Conservation (phyloP, 2,888 invertebrate genomes). For the Acronicta alni region DNA sequence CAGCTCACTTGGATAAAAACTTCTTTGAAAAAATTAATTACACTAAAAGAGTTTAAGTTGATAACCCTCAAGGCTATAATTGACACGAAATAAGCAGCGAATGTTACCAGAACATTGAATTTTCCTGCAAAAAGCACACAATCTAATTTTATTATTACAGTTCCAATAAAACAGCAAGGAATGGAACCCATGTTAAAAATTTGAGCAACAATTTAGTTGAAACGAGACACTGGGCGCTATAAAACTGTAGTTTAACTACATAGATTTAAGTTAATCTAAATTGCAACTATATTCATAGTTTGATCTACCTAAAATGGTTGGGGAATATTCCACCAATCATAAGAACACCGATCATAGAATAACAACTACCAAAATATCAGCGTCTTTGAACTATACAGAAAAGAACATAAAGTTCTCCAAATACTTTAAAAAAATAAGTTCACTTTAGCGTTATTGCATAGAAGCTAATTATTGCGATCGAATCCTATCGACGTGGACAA, state of each 20-base stretch:
- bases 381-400: conserved; percentile 19
- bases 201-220: conserved; percentile 64
- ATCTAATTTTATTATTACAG: conserved; percentile 45
- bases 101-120: conserved; percentile 35
- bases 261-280: conserved; percentile 48
- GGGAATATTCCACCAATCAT: conserved; percentile 26
- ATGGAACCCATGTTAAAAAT: conserved; percentile 36
- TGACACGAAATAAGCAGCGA: conserved; percentile 43
- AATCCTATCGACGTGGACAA: conserved; percentile 14
- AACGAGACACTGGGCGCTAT: conserved; percentile 61
- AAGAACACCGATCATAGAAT: conserved; percentile 32
- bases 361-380: conserved; percentile 31
- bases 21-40: conserved; percentile 22
- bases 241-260: conserved; percentile 62
- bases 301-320: conserved; percentile 27
- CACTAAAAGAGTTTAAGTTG: conserved; percentile 13
- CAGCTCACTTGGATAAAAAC: conserved; percentile 27
- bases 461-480: conserved; percentile 42
- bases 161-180: conserved; percentile 31
- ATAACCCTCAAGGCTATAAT: conserved; percentile 37
- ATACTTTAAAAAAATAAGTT: conserved; percentile 35
- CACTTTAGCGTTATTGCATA: conserved; percentile 29
- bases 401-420: conserved; percentile 17
- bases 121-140: conserved; percentile 63
- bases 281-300: conserved; percentile 42